Evolutionary conservation across 2,113 vertebrate genomes (phyloP).

Genomic region (Chaenocephalus aceratus): DNA sequence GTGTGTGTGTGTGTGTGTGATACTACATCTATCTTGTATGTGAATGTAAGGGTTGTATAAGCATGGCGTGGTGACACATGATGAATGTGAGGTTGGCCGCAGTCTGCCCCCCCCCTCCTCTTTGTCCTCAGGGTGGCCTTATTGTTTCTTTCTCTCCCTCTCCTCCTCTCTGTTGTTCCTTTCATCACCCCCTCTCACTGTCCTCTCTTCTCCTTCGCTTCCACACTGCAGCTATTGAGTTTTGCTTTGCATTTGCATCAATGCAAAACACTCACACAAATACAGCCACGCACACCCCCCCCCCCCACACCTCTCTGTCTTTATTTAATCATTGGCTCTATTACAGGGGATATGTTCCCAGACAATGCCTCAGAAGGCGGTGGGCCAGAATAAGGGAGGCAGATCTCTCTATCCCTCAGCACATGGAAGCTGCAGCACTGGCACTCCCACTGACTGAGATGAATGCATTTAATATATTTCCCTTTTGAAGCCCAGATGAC

Average conservation of each 20-base stretch:
- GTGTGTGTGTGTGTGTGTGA: neutral
- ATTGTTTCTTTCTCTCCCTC: slow-evolving; percentile 22
- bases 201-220: slow-evolving; percentile 10
- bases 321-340: slow-evolving; percentile 79
- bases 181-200: slow-evolving; percentile 10
- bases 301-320: slow-evolving; percentile 56
- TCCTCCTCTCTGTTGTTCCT: slow-evolving; percentile 15
- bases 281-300: neutral
- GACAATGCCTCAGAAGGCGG: slow-evolving; percentile 72
- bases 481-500: slow-evolving; percentile 79
- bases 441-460: slow-evolving; percentile 75
- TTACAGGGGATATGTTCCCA: slow-evolving; percentile 77
- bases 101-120: slow-evolving; percentile 45
- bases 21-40: slow-evolving; percentile 40
- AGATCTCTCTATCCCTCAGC: slow-evolving; percentile 73
- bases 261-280: slow-evolving; percentile 14
- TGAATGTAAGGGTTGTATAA: slow-evolving; percentile 53
- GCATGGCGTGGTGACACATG: slow-evolving; percentile 63
- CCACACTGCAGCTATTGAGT: slow-evolving; percentile 11
- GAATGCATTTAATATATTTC: slow-evolving; percentile 81
- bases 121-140: slow-evolving; percentile 71
- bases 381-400: slow-evolving; percentile 62
- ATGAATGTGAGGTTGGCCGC: slow-evolving; percentile 69
- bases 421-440: slow-evolving; percentile 65
- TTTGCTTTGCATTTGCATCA: slow-evolving; percentile 24